Conservation (phyloP, 2,888 invertebrate genomes). For the Monoplex corrugatus region DNA sequence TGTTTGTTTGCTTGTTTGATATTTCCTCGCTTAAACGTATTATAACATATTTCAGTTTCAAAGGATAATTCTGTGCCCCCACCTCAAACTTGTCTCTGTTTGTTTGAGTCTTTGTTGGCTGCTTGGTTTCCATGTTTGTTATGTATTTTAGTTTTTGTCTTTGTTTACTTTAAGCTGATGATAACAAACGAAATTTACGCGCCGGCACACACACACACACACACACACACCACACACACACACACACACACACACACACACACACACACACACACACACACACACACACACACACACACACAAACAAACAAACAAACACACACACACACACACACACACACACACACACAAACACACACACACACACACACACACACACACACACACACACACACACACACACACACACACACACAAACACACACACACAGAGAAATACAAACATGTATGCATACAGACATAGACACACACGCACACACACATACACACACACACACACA, state of each 20-base stretch:
- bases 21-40: too few relatives aligned
- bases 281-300: not conserved
- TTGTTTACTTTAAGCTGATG: not conserved
- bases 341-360: not conserved
- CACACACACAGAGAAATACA: not conserved
- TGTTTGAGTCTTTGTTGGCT: not conserved
- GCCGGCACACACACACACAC: not conserved
- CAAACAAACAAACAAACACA: not conserved
- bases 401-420: not conserved
- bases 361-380: conserved; percentile 21
- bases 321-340: not conserved
- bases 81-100: too few relatives aligned
- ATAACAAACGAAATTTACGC: not conserved
- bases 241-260: conserved; percentile 29
- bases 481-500: not conserved
- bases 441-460: not conserved
- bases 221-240: conserved; percentile 30
- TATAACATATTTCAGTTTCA: too few relatives aligned
- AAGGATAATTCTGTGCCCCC: too few relatives aligned
- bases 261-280: conserved; percentile 32
- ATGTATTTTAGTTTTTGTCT: not conserved
- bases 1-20: too few relatives aligned
- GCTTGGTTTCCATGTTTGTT: not conserved
- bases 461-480: not conserved
- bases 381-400: conserved; percentile 14